Base-by-base conservation (phyloP, 2,888 invertebrate genomes). In the Troilus luridus region DNA sequence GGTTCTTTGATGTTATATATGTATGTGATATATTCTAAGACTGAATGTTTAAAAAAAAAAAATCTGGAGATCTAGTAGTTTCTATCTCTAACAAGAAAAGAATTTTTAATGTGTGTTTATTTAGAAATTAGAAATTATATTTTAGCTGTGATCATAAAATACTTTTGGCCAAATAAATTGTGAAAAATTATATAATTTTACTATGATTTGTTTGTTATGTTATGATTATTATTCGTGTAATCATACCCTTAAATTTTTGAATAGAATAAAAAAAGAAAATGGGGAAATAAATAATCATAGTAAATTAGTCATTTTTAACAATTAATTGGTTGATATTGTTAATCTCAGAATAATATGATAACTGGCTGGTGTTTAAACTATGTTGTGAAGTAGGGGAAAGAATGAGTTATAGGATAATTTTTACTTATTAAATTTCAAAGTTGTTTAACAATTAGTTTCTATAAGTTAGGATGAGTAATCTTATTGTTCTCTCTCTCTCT, bases 1-100 rank as follows among this genome's bases (percentile, higher is more conserved):
- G 56, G 6, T 85, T 85, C 12, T 85, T 85, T 56, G 19, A 8
- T 85, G 85, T 85, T 85, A 56, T 58, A 85, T 56, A 56, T 85
- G 54, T 85, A n/a, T 85, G 56, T 85, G 85, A 85, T 56, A 1
- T 56, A n/a, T 85, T 11, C n/a, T 85, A 85, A 85, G 85, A 85
- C 85, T 85, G 85, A 85, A 85, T 58, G 56, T 85, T n/a, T 56
- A 56, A 85, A 56, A 56, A 54, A 21, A 41, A 85, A 85, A 85
- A 85, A 56, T n/a, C 6, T 67, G 11, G 56, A 10, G 54, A 85
- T 41, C n/a, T 85, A 77, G 41, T 41, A 41, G 41, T 77, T 77
- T 77, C 27, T 77, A 17, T 64, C n/a, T n/a, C 21, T 64, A n/a
- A 67, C 0, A 77, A 24, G 17, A 77, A 77, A 27, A 77, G 27